Evolutionary conservation across 2,888 invertebrate species (phyloP).

Genomic region (Poecilus cupreus): DNA sequence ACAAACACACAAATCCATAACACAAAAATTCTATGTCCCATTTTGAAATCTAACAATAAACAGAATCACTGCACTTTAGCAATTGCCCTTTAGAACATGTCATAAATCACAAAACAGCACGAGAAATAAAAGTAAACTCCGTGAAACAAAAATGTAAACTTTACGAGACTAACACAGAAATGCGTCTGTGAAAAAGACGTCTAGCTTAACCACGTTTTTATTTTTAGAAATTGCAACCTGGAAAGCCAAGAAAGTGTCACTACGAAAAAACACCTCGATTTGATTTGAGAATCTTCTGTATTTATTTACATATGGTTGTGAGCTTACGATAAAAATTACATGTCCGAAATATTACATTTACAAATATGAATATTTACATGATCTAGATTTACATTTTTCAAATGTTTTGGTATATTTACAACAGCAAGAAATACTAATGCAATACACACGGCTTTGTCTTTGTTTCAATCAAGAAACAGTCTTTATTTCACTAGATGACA

Average conservation of each 20-base stretch:
- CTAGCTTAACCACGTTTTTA: conserved; percentile 15
- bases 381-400: conserved; percentile 37
- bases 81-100: background rate
- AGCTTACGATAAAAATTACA: conserved; percentile 45
- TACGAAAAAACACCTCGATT: background rate
- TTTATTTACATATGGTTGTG: conserved; percentile 54
- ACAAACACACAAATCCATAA: conserved; percentile 24
- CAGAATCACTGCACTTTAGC: background rate
- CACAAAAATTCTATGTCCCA: background rate
- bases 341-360: conserved; percentile 29
- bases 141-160: conserved; percentile 25
- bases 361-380: conserved; percentile 54
- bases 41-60: background rate
- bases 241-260: conserved; percentile 40
- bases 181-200: conserved; percentile 11
- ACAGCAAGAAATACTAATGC: conserved; percentile 21
- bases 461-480: conserved; percentile 18
- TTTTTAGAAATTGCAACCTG: conserved; percentile 35
- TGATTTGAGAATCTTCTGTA: conserved; percentile 21
- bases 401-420: conserved; percentile 2
- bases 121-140: background rate
- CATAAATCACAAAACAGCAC: background rate
- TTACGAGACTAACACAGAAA: background rate
- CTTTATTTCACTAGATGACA: conserved; percentile 16
- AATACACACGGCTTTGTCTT: too few species aligned